Percentiles rank a stretch among this genome's conserved stretches.
phyloP scores from a whole-genome alignment of 2,888 invertebrate genomes.

The Cheilosia vernalis region DNA sequence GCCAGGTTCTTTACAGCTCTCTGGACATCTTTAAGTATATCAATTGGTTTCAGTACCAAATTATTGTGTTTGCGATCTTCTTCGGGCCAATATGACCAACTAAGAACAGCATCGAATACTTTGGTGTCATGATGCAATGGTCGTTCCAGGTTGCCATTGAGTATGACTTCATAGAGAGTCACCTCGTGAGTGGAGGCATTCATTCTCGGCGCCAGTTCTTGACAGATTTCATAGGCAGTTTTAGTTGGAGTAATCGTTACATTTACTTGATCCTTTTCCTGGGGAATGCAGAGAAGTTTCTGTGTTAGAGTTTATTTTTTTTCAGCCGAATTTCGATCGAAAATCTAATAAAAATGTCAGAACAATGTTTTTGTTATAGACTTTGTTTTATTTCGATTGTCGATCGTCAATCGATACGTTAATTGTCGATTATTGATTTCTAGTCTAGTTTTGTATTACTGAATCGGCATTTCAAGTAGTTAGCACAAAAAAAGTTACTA shows the following conservation, averaged over 20 bases:
- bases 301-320: slow-evolving; percentile 6
- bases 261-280: slow-evolving; percentile 83
- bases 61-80: slow-evolving; percentile 93
- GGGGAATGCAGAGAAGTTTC: slow-evolving; percentile 9
- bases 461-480: too few relatives aligned
- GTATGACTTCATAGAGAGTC: slow-evolving; percentile 91
- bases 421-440: too few relatives aligned
- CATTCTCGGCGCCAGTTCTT: slow-evolving; percentile 88
- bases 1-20: slow-evolving; percentile 85
- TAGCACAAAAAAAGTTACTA: too few relatives aligned
- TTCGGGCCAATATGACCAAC: slow-evolving; percentile 95
- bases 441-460: too few relatives aligned
- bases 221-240: slow-evolving; percentile 90
- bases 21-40: slow-evolving; percentile 84
- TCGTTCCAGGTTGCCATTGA: slow-evolving; percentile 89
- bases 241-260: slow-evolving; percentile 88
- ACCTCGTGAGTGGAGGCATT: slow-evolving; percentile 87
- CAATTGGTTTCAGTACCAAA: slow-evolving; percentile 86
- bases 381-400: too few relatives aligned
- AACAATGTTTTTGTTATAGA: too few relatives aligned
- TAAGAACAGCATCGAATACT: slow-evolving; percentile 84
- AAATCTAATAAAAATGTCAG: too few relatives aligned
- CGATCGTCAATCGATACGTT: too few relatives aligned
- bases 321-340: too few relatives aligned
- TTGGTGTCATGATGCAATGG: slow-evolving; percentile 91